Conservation (phyloP, 2,113 vertebrate genomes). For the Nycticryphes semicollaris region DNA sequence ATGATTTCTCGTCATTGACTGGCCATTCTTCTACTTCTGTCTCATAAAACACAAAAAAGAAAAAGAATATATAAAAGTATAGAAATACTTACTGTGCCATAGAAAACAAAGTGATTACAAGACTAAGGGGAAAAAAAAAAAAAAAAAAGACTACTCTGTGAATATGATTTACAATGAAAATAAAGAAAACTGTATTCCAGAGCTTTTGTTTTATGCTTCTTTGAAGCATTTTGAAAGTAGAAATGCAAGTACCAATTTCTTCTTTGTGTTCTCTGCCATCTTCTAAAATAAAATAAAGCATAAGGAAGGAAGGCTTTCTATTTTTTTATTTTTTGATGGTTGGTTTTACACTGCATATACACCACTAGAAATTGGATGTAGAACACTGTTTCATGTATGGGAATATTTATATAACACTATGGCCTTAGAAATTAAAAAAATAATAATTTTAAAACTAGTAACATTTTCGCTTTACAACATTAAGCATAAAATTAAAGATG, state of each 20-base stretch:
- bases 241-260: background rate
- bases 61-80: background rate
- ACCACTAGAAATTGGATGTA: background rate
- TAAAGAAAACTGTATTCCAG: background rate
- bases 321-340: background rate
- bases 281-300: constrained; percentile 1
- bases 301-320: background rate
- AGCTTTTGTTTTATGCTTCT: background rate
- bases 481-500: background rate
- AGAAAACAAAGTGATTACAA: background rate
- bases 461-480: background rate
- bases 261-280: background rate
- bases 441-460: background rate
- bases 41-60: background rate
- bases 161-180: background rate
- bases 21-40: background rate
- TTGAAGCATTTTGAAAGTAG: constrained; percentile 1
- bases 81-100: background rate
- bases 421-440: background rate
- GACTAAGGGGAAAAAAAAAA: background rate
- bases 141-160: background rate
- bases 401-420: background rate
- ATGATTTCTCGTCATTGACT: constrained; percentile 13
- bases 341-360: background rate
- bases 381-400: background rate